phyloP scores from a whole-genome alignment of 2,113 vertebrate species.

The Columba janthina region DNA sequence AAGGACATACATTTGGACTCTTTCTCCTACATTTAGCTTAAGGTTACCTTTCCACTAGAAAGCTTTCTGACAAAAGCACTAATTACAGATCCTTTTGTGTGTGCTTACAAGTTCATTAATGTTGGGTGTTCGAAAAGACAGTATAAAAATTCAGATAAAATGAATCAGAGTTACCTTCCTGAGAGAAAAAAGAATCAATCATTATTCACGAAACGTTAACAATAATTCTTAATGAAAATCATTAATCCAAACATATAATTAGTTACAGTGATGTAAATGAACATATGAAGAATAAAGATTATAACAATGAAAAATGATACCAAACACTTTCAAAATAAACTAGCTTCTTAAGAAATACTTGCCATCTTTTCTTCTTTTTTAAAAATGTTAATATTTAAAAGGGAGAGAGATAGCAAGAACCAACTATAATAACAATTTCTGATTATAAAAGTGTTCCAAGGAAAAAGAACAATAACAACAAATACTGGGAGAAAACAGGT shows the following conservation, averaged over 20 bases:
- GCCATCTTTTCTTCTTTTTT: accelerated
- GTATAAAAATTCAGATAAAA: not conserved
- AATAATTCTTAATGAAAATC: not conserved
- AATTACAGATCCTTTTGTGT: not conserved
- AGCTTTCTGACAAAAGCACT: not conserved
- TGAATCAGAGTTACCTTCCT: not conserved
- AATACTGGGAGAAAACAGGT: not conserved
- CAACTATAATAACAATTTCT: not conserved
- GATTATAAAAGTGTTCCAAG: not conserved
- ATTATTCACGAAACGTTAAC: not conserved
- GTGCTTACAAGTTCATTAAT: not conserved
- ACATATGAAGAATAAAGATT: not conserved
- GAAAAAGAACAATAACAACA: not conserved
- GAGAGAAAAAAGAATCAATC: not conserved
- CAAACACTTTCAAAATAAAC: not conserved
- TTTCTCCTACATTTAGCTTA: not conserved
- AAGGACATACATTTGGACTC: not conserved
- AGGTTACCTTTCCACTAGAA: not conserved
- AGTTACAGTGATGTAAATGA: not conserved
- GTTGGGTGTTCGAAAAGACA: not conserved
- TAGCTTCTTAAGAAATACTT: not conserved
- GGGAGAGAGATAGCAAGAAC: not conserved
- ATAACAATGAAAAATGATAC: not conserved
- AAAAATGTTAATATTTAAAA: not conserved
- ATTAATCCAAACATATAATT: not conserved